These are phyloP conservation scores for Gymnocephalus cernua DNA, from an alignment of 2,113 vertebrate species.

Conservation along the genomic window DNA sequence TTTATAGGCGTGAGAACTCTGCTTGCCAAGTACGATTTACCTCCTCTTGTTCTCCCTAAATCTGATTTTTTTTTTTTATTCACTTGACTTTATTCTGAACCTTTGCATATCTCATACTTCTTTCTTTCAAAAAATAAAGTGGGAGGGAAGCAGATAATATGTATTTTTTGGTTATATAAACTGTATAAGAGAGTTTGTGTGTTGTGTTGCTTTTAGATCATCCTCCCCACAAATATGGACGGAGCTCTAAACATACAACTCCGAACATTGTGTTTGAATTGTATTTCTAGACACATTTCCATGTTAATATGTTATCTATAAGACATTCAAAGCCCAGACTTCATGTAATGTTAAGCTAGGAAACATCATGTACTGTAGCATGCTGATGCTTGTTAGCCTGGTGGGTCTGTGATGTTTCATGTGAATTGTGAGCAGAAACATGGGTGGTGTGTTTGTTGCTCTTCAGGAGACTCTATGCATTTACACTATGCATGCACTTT, in stretches of 20 bases:
- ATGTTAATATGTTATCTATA: conserved; percentile 5
- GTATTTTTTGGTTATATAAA: conserved; percentile 24
- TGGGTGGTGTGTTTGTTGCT: not conserved
- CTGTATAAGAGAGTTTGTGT: not conserved
- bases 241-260: conserved; percentile 24
- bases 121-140: conserved; percentile 21
- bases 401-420: conserved; percentile 15
- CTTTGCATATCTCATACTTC: conserved; percentile 23
- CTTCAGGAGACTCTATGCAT: not conserved
- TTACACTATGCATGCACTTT: too few species aligned
- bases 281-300: conserved; percentile 18
- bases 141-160: not conserved
- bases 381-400: not conserved
- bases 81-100: conserved; percentile 51
- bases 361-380: not conserved
- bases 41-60: conserved; percentile 40
- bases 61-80: conserved; percentile 55
- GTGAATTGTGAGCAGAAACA: not conserved
- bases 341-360: not conserved
- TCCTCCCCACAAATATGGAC: conserved; percentile 31
- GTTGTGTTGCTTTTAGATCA: conserved; percentile 25
- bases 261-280: conserved; percentile 1
- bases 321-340: conserved; percentile 1
- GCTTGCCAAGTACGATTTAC: conserved; percentile 54
- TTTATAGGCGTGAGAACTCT: conserved; percentile 40